Percentiles rank a stretch among this genome's conserved stretches.
These are phyloP conservation scores for Macaca mulatta DNA, from an alignment of 2,113 vertebrate species.

Conservation along the genomic window DNA sequence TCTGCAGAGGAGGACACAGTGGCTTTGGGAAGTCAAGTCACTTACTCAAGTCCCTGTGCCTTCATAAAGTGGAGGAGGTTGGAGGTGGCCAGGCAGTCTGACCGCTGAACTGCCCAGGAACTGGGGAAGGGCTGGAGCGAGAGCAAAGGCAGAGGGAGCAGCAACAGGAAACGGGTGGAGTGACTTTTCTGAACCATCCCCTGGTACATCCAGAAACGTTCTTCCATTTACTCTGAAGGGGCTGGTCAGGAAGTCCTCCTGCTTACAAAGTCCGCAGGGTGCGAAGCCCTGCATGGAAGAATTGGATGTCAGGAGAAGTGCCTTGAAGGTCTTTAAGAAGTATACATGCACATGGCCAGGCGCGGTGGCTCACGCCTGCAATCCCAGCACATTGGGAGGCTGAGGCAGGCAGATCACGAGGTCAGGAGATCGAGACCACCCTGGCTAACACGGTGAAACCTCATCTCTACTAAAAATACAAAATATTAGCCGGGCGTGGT, in stretches of 20 bases:
- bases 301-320: fast-evolving
- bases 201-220: background rate
- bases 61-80: background rate
- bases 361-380: too few species aligned
- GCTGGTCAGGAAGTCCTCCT: background rate
- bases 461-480: too few species aligned
- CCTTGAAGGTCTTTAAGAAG: background rate
- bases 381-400: too few species aligned
- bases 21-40: background rate
- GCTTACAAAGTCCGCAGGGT: fast-evolving
- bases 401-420: too few species aligned
- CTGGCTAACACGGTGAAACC: too few species aligned
- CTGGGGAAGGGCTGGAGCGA: background rate
- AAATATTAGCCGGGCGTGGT: too few species aligned
- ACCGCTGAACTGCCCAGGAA: background rate
- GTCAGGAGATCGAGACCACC: too few species aligned
- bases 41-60: background rate
- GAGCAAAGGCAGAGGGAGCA: background rate
- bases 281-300: fast-evolving
- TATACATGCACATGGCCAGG: fast-evolving
- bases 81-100: background rate
- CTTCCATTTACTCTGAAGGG: background rate
- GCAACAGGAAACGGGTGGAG: fast-evolving
- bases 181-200: background rate
- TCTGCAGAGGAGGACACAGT: background rate